Evolutionary conservation across 2,888 invertebrate genomes (phyloP).

Genomic region (Bedellia somnulentella): DNA sequence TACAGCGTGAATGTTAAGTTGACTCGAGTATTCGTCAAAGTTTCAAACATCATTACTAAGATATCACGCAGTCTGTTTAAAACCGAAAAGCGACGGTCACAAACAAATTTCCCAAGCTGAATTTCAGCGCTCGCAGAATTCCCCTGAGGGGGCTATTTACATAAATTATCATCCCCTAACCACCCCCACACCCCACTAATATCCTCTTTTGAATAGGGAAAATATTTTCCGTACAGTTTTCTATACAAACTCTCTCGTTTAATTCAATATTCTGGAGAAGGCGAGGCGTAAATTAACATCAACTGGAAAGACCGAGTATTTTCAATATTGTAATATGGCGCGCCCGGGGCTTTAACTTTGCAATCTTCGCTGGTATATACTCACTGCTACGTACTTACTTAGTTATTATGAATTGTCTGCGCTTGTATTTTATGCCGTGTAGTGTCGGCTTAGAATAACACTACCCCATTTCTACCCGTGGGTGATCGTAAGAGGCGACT

Average conservation of each 20-base stretch:
- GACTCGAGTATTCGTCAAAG: too few relatives aligned
- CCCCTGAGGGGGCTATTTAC: conserved; percentile 29
- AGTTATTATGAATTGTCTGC: too few relatives aligned
- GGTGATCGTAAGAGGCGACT: too few relatives aligned
- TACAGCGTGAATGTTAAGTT: too few relatives aligned
- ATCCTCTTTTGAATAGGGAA: conserved; percentile 53
- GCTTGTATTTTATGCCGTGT: too few relatives aligned
- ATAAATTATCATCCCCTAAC: conserved; percentile 27
- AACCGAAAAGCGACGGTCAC: too few relatives aligned
- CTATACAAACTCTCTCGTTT: conserved; percentile 40
- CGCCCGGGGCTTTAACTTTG: background rate
- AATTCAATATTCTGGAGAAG: conserved; percentile 34
- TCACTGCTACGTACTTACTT: too few relatives aligned
- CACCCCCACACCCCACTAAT: conserved; percentile 19
- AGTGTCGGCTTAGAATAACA: too few relatives aligned
- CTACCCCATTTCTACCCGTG: too few relatives aligned
- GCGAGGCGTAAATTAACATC: conserved; percentile 15
- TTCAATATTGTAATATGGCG: background rate
- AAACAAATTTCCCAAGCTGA: conserved; percentile 35
- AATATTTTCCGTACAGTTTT: conserved; percentile 60
- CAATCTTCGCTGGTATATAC: too few relatives aligned
- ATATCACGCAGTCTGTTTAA: too few relatives aligned
- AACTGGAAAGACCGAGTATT: conserved; percentile 18
- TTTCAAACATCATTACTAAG: too few relatives aligned
- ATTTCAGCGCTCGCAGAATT: conserved; percentile 22